Evolutionary conservation across 2,797 vertebrate genomes (phyloP), one percentile per base, ranked within the genome.

Genomic region (Hyperoplus immaculatus): DNA sequence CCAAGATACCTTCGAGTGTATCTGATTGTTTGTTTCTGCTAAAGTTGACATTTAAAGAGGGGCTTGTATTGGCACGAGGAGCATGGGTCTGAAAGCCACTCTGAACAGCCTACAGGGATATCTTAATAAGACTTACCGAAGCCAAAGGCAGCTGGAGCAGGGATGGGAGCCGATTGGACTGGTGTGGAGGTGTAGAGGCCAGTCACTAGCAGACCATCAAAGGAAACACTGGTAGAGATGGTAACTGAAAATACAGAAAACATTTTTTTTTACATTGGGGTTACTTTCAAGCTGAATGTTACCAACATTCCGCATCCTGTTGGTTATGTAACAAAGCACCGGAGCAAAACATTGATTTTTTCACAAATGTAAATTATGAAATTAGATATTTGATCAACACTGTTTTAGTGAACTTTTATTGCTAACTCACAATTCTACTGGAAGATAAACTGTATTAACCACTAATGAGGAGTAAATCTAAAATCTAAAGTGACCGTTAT

Each of bases 121-220:
- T 69, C 59, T 66, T 7, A 50, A 13, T 21, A 60, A 38, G 66
- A 96, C 97, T 98, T 94, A 99, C 98, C 98, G 82, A 99, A 99
- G 85, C 97, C 97, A 88, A 98, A 98, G 59, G 97, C 97, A 59
- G 92, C 96, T 66, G 97, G 95, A 46, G 97, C 96, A 11, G 96
- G 96, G 80, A 99, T 97, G 84, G 97, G 97, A 72, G 97, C 96
- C 53, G 97, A 94, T 89, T 98, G 97, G 76, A 97, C 95, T n/a
- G 97, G 97, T 12, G 98, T 99, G 67, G 98, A 98, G 8, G 98
- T 99, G 91, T 99, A 99, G 45, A 99, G 96, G 62, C 98, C 98
- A 4, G 98, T 99, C 72, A 99, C 97, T 88, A 99, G 91, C 65
- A 99, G 94, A 63, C 98, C 98, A 57, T 99, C 98, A 85, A 99